A percentile compares a stretch with the other conserved stretches of the same genome.
Conservation (phyloP, 2,113 vertebrate genomes). For the Phrynocephalus versicolor region DNA sequence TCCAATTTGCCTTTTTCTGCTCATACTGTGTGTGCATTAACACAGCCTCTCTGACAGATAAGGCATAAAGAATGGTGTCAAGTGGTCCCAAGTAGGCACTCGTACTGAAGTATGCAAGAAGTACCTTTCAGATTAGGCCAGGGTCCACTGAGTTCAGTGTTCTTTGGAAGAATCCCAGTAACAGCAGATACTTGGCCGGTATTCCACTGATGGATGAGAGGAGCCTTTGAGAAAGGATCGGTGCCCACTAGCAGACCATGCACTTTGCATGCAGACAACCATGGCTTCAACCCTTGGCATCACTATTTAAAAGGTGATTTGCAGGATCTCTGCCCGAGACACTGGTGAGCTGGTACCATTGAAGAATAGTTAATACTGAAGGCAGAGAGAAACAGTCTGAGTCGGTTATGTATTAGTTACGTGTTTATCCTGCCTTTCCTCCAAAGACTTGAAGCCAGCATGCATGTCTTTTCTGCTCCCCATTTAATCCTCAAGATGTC, state of each 20-base stretch:
- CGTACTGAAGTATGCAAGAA: background rate
- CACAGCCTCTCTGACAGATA: background rate
- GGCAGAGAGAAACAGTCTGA: background rate
- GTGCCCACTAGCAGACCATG: background rate
- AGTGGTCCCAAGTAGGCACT: background rate
- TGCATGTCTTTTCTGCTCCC: no score
- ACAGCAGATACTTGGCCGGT: background rate
- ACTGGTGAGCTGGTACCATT: background rate
- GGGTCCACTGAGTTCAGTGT: background rate
- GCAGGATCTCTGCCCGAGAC: background rate
- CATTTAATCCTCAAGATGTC: no score
- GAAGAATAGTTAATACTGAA: background rate
- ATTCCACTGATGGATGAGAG: background rate
- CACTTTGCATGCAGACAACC: background rate
- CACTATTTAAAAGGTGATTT: background rate
- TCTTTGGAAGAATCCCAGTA: background rate
- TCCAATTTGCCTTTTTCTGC: no score
- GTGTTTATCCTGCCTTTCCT: background rate
- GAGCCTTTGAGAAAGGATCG: background rate
- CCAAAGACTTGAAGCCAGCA: background rate
- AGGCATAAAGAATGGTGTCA: background rate
- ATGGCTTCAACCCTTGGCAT: background rate
- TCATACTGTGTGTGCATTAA: no score
- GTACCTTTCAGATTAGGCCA: background rate
- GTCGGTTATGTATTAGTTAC: no score